Evolutionary conservation across 2,797 vertebrate genomes (phyloP), one percentile per base, ranked within the genome.

Genomic region (Sebastes diploproa): DNA sequence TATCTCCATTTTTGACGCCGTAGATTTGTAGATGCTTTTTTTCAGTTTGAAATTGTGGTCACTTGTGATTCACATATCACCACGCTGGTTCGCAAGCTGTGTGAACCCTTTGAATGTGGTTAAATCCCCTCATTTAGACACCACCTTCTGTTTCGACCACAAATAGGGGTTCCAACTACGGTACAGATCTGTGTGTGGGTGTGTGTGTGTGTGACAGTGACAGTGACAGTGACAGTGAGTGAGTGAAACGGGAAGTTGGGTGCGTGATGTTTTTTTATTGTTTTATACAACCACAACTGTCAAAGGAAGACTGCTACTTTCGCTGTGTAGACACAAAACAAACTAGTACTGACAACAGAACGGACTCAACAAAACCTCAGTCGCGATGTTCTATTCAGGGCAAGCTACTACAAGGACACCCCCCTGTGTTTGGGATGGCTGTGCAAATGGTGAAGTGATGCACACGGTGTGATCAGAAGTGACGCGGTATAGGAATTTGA

Each of bases 121-220:
- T 82, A 52, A 64, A 58, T 83, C 79, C 88, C 91, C 85, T 84
- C 76, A 20, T 22, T 83, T 6, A 80, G 13, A 30, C 64, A 72
- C 64, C 69, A 55, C 71, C 67, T 16, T 59, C 42, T 89, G 82
- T 87, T 84, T 87, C 69, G 2, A 86, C 91, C 91, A 82, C 87
- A 89, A 14, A 82, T 4, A 27, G 83, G 86, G 88, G 75, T 55
- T 85, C 64, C 62, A 25, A 2, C 9, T 59, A 4, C 29, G 30
- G 2, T 14, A 14, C 38, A 38, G 36, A 6, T 14, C 13, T 38
- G 7, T 0, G 32, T 62, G 25, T 18, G 25, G 20, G 50, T n/a
- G 6, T 36, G 10, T 0, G 20, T 38, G 6, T 38, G 36, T 25
- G 4, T 0, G 20, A 23, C 22, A 22, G 36, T 25, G 4, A 23